Evolutionary conservation across 2,797 vertebrate species (phyloP).

Genomic region (Scyliorhinus canicula): DNA sequence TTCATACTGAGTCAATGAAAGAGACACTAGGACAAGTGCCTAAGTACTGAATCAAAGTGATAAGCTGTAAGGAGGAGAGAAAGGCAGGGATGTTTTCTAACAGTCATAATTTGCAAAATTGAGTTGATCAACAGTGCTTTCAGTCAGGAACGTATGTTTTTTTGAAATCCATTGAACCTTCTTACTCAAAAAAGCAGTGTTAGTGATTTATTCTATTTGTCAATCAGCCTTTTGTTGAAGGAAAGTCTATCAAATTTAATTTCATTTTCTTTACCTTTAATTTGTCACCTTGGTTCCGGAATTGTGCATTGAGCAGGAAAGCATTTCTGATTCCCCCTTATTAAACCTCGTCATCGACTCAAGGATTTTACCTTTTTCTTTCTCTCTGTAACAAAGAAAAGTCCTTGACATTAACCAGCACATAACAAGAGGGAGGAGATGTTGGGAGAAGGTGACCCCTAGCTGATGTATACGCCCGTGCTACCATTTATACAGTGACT

Average conservation of each 20-base stretch:
- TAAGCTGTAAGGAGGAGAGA: too few relatives aligned
- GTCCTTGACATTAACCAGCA: background rate
- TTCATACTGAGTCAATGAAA: background rate
- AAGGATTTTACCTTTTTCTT: background rate
- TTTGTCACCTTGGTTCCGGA: background rate
- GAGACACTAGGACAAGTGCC: background rate
- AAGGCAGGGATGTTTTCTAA: background rate
- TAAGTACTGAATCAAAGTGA: background rate
- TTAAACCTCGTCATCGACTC: background rate
- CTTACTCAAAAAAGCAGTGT: background rate
- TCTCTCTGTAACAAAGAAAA: background rate
- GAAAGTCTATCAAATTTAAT: background rate
- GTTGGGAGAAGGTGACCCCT: background rate
- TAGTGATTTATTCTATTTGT: background rate
- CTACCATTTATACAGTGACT: background rate
- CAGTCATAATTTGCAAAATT: background rate
- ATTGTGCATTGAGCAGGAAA: background rate
- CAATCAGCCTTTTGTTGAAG: background rate
- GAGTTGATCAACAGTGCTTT: background rate
- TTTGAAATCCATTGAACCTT: background rate
- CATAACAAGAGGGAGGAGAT: background rate
- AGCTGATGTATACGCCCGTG: background rate
- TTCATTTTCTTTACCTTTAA: slow-evolving; percentile 14
- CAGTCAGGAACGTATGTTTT: background rate
- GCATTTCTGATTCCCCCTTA: background rate